Evolutionary conservation across 2,113 vertebrate genomes (phyloP), one percentile per base, ranked within the genome.

Genomic region (Cacatua alba): DNA sequence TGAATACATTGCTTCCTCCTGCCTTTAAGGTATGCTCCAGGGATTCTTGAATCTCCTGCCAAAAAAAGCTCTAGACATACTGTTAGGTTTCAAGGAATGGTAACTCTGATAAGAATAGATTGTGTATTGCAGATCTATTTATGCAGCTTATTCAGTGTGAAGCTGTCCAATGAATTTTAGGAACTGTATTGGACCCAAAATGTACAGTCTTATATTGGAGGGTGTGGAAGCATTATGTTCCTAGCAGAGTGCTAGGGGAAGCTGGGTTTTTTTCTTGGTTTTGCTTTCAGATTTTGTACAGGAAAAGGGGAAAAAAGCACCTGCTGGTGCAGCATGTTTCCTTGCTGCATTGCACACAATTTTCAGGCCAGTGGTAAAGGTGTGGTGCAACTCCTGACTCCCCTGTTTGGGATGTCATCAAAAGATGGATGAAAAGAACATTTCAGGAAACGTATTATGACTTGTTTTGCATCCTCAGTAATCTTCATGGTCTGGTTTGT

Each of bases 381-480:
- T 17, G 74, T 60, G 53, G n/a, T 65, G 37, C 41, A 74, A 20
- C 26, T 86, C 43, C 75, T 43, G 51, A 59, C 25, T 82, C 14
- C 41, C 41, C 19, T 78, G 0, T 84, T 81, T 78, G 51, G 33
- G 41, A 25, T 72, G 41, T 39, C 71, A 70, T 51, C 59, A 63
- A 46, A 91, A 93, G 67, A 76, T 57, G 48, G 80, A 83, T 86
- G 52, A 64, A 51, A 83, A 21, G 43, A 60, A 64, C 57, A 59
- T 59, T 75, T 88, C 17, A 71, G 31, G 51, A 86, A 92, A 70
- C 39, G 14, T 33, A 11, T 46, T 79, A 39, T 65, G 57, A 53
- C 72, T 83, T 81, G 43, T 46, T 88, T 55, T 92, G 60, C 86
- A 86, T 82, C 52, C 31, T 77, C 62, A 33, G 39, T 84, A 29